Evolutionary conservation across 2,113 vertebrate genomes (phyloP), one percentile per base, ranked within the genome.

Genomic region (Labeo catla): DNA sequence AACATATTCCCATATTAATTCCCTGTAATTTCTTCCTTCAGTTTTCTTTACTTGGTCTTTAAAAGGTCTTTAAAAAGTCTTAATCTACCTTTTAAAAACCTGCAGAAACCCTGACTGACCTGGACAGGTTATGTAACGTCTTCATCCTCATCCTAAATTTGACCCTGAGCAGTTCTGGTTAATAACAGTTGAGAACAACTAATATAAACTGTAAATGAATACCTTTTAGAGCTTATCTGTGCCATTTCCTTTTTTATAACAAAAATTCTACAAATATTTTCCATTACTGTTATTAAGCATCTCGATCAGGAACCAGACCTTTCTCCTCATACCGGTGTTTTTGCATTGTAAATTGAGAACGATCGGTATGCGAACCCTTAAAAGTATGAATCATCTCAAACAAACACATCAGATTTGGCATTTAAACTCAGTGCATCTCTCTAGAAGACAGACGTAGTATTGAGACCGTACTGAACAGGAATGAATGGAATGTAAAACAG

Each of bases 401-500:
- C 81, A 84, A 59, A 74, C 49, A 84, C 59, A 59, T 34, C 45
- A 10, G 52, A 59, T 61, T 11, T 61, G n/a, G 54, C 72, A 49
- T 57, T 28, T 49, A 50, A 57, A 84, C 52, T 16, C 28, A 28
- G 28, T 66, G 21, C 54, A 19, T 36, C 16, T 39, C 59, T 23
- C 43, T 73, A 74, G 52, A 39, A 65, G 54, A 52, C 57, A 47
- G 50, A 57, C 19, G 77, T 34, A 65, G 21, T 21, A 28, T 57
- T 65, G 21, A n/a, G 72, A 45, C 74, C 66, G 74, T 16, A 68
- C n/a, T 50, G 72, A 52, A 21, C 6, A 34, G 28, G 84, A 78
- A 77, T 78, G 84, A 78, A 8, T 23, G 74, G 84, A 76, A 76
- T 50, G 84, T 13, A 54, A 63, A 28, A 73, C 70, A 52, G 74